These are phyloP conservation scores for Corvus hawaiiensis DNA, from an alignment of 2,113 vertebrate genomes.

Conservation along the genomic window DNA sequence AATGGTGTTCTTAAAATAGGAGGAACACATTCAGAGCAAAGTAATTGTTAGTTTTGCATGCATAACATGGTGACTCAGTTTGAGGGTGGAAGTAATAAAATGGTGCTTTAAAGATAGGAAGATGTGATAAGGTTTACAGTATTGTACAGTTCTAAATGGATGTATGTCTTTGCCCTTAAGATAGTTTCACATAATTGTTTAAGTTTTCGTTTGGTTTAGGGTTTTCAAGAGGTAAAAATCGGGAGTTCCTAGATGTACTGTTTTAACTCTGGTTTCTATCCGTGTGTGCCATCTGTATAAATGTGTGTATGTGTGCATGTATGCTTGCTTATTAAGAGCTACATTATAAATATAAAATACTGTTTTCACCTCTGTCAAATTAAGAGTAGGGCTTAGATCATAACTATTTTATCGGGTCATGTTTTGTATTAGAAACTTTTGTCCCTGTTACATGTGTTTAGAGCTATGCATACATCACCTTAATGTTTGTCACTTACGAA, in stretches of 20 bases:
- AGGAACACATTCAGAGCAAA: neutral
- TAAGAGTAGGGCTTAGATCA: neutral
- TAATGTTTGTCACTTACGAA: neutral
- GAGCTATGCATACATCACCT: neutral
- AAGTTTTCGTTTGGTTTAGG: neutral
- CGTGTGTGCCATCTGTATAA: neutral
- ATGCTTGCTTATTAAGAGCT: neutral
- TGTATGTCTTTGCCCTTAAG: neutral
- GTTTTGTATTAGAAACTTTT: neutral
- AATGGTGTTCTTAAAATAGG: conserved; percentile 36
- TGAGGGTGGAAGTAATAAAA: conserved; percentile 38
- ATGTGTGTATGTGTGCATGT: fast-evolving
- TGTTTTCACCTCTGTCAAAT: neutral
- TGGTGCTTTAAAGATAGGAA: neutral
- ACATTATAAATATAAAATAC: neutral
- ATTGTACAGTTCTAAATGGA: neutral
- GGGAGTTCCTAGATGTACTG: neutral
- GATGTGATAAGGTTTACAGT: neutral
- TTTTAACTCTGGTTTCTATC: neutral
- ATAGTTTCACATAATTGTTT: conserved; percentile 6
- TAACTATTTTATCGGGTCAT: fast-evolving
- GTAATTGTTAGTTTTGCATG: conserved; percentile 32
- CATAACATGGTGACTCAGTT: neutral
- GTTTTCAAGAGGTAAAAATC: neutral
- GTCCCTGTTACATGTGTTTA: neutral